phyloP scores from a whole-genome alignment of 2,113 vertebrate species.

The Peromyscus maniculatus region DNA sequence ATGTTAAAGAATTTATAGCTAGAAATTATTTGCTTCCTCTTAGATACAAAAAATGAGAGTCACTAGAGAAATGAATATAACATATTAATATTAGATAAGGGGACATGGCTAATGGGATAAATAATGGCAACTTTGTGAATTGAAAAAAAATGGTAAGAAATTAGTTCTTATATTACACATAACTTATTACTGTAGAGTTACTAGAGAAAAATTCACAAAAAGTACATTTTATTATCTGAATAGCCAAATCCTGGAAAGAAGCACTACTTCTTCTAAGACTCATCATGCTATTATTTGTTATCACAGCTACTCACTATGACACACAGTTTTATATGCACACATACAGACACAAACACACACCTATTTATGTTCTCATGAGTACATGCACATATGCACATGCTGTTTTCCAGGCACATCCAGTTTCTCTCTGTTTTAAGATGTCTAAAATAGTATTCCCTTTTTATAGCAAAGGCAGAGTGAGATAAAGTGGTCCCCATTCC shows the following conservation, averaged over 20 bases:
- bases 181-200: neutral
- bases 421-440: neutral
- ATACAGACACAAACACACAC: neutral
- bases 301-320: neutral
- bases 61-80: neutral
- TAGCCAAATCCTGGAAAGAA: neutral
- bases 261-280: neutral
- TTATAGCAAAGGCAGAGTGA: neutral
- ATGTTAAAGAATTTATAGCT: neutral
- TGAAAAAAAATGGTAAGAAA: neutral
- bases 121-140: neutral
- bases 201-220: neutral
- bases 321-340: neutral
- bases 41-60: neutral
- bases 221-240: neutral
- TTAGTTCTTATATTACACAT: neutral
- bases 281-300: neutral
- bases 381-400: neutral
- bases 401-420: neutral
- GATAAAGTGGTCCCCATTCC: neutral
- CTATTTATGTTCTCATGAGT: neutral
- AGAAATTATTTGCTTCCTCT: neutral
- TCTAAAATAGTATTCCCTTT: neutral
- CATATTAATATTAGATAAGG: neutral
- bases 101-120: neutral